A percentile compares a stretch with the other conserved stretches of the same genome.
These are phyloP conservation scores for Syngnathus floridae DNA, from an alignment of 2,113 vertebrate species.

Conservation along the genomic window DNA sequence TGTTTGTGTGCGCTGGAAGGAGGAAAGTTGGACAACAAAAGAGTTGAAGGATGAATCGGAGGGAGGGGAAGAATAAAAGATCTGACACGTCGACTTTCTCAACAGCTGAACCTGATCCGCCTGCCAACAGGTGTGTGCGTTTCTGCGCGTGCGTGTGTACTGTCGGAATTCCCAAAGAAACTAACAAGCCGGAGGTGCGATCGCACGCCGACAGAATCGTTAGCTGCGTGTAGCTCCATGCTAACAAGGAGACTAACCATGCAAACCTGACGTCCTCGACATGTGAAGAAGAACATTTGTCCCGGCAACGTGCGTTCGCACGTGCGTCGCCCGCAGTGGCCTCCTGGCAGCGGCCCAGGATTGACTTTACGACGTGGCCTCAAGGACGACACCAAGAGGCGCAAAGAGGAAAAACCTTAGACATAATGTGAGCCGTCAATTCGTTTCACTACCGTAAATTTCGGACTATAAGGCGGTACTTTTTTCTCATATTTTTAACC, in stretches of 20 bases:
- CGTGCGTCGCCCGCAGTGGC: not conserved
- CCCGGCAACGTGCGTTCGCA: not conserved
- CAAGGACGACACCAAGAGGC: not conserved
- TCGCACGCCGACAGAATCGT: not conserved
- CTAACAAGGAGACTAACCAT: not conserved
- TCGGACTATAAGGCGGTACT: too few species aligned
- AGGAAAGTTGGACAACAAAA: slow-evolving; percentile 67
- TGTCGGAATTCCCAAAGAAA: slow-evolving; percentile 29
- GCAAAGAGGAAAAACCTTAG: not conserved
- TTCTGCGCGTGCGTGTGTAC: not conserved
- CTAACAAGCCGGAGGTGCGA: not conserved
- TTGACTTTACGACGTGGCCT: not conserved
- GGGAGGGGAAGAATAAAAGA: slow-evolving; percentile 56
- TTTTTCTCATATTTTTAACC: too few species aligned
- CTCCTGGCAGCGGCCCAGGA: not conserved
- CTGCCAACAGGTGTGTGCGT: slow-evolving; percentile 31
- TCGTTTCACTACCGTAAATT: too few species aligned
- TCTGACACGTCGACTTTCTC: slow-evolving; percentile 54
- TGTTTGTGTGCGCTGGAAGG: slow-evolving; percentile 53
- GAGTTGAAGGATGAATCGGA: slow-evolving; percentile 57
- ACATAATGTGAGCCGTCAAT: not conserved
- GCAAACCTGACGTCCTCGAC: not conserved
- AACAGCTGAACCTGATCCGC: slow-evolving; percentile 55
- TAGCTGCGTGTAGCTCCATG: not conserved
- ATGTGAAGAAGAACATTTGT: not conserved